A percentile compares a stretch with the other conserved stretches of the same genome.
Evolutionary conservation across 2,797 vertebrate genomes (phyloP).

Genomic region (Balearica regulorum): DNA sequence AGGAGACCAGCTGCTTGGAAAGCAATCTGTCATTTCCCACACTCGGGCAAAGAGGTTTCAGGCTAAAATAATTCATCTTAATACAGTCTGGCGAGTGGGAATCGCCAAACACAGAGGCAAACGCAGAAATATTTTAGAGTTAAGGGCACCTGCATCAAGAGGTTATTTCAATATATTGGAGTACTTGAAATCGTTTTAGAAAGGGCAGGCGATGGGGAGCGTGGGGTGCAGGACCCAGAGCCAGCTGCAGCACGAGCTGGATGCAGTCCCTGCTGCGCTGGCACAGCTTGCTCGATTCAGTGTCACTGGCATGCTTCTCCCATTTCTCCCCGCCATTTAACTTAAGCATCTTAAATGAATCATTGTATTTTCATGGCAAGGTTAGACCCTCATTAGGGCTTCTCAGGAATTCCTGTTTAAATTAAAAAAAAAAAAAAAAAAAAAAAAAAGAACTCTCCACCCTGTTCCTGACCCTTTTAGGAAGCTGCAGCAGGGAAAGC

Average conservation of each 20-base stretch:
- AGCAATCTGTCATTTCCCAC: neutral
- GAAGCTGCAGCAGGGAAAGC: neutral
- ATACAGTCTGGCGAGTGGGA: neutral
- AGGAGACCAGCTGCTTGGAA: neutral
- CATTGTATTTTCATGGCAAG: neutral
- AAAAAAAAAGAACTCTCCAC: neutral
- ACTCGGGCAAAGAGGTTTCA: neutral
- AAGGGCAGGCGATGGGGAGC: neutral
- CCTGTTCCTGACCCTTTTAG: slow-evolving; percentile 17
- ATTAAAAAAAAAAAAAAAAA: neutral
- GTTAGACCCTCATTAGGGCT: slow-evolving; percentile 1
- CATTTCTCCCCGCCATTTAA: neutral
- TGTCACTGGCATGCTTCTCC: neutral
- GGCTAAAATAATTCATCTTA: slow-evolving; percentile 5
- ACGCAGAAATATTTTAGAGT: neutral
- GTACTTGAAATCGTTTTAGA: neutral
- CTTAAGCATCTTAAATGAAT: neutral
- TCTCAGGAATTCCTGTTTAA: slow-evolving; percentile 34
- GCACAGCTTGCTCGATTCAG: neutral
- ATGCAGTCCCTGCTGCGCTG: neutral
- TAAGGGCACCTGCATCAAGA: neutral
- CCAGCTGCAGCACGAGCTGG: neutral
- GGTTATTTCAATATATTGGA: neutral
- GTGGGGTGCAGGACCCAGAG: neutral
- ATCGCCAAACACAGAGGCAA: neutral